phyloP scores from a whole-genome alignment of 2,888 invertebrate species.

The Agonopterix alstromeriana region DNA sequence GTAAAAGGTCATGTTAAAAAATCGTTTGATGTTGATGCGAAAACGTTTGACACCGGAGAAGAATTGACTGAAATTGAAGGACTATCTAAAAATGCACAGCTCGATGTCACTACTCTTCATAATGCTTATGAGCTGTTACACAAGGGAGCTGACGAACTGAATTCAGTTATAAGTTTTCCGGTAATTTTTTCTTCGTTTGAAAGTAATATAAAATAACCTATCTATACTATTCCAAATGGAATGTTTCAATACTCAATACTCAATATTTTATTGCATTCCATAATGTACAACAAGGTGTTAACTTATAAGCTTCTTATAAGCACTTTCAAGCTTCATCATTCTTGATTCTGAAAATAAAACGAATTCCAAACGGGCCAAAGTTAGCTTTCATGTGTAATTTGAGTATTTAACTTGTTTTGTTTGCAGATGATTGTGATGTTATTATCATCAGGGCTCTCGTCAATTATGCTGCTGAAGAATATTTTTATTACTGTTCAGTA shows the following conservation, averaged over 20 bases:
- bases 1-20: constrained; percentile 42
- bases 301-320: too few species aligned
- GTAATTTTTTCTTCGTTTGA: constrained; percentile 4
- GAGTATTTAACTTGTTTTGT: neutral
- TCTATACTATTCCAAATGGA: too few species aligned
- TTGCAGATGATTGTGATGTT: constrained; percentile 47
- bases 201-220: too few species aligned
- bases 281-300: too few species aligned
- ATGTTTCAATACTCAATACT: too few species aligned
- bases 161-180: constrained; percentile 9
- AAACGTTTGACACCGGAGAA: constrained; percentile 9
- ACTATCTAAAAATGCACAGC: constrained; percentile 3
- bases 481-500: constrained; percentile 20
- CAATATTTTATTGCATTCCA: too few species aligned
- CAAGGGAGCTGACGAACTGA: constrained; percentile 7
- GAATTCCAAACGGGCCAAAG: too few species aligned
- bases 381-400: too few species aligned
- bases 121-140: constrained; percentile 8
- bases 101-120: constrained; percentile 5
- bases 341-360: too few species aligned
- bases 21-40: constrained; percentile 18
- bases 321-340: too few species aligned
- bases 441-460: constrained; percentile 41
- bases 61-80: constrained; percentile 26
- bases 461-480: constrained; percentile 42